Evolutionary conservation across 1,140 invertebrate genomes (phyloP).

Genomic region (Mamestra configurata): DNA sequence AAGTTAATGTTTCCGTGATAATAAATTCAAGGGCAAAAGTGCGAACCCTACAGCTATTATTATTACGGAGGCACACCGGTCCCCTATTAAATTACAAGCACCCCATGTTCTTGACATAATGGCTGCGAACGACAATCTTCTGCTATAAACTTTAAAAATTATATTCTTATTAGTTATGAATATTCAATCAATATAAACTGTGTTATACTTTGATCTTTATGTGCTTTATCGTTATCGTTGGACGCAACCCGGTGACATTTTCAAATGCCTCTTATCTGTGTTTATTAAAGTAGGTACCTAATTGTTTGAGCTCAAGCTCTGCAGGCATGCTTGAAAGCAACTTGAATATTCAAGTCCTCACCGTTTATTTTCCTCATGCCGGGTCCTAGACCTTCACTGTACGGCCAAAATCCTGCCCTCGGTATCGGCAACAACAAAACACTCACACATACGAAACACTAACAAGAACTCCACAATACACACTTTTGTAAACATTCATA

Average conservation of each 20-base stretch:
- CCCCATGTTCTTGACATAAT: conserved; percentile 58
- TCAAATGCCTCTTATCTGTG: conserved; percentile 66
- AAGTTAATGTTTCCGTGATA: conserved; percentile 26
- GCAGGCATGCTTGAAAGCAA: conserved; percentile 29
- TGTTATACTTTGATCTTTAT: conserved; percentile 16
- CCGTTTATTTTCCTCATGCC: conserved; percentile 87
- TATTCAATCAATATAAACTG: not conserved
- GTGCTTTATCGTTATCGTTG: conserved; percentile 61
- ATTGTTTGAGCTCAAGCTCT: conserved; percentile 22
- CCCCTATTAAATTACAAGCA: conserved; percentile 60
- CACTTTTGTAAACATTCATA: conserved; percentile 61
- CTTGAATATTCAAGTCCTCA: conserved; percentile 33
- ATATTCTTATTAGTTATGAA: conserved; percentile 21
- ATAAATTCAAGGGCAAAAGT: conserved; percentile 46
- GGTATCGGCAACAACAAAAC: conserved; percentile 81
- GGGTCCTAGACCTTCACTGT: conserved; percentile 78
- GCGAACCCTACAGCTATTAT: conserved; percentile 54
- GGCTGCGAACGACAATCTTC: conserved; percentile 28
- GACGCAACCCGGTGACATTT: conserved; percentile 65
- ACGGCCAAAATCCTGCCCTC: conserved; percentile 84
- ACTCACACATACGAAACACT: conserved; percentile 78
- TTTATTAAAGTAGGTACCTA: conserved; percentile 37
- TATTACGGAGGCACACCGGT: conserved; percentile 56
- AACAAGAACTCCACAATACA: conserved; percentile 72
- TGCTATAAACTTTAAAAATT: conserved; percentile 32